Evolutionary conservation across 2,888 invertebrate genomes (phyloP).

Genomic region (Phaedon cochleariae): DNA sequence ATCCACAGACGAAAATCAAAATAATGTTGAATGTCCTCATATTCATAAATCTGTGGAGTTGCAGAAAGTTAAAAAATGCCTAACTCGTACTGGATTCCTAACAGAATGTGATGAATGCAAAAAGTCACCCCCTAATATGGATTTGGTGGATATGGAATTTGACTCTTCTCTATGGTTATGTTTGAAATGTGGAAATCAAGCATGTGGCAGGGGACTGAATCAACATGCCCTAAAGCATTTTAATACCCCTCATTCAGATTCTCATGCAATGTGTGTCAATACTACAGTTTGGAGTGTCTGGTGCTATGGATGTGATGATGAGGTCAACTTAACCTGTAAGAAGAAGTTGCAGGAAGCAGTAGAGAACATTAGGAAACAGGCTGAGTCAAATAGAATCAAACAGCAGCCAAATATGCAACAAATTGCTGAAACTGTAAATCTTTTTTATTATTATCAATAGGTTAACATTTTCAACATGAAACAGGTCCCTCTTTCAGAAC

Average conservation of each 20-base stretch:
- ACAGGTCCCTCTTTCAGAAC: too few relatives aligned
- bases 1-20: slow-evolving; percentile 73
- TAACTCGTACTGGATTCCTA: slow-evolving; percentile 62
- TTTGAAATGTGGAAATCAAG: slow-evolving; percentile 80
- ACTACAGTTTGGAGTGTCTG: slow-evolving; percentile 77
- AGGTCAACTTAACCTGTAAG: slow-evolving; percentile 68
- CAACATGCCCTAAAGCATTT: slow-evolving; percentile 80
- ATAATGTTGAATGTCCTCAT: slow-evolving; percentile 73
- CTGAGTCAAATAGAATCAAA: slow-evolving; percentile 44
- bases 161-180: slow-evolving; percentile 78
- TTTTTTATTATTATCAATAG: not conserved
- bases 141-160: slow-evolving; percentile 58
- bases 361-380: slow-evolving; percentile 74
- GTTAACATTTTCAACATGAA: too few relatives aligned
- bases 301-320: slow-evolving; percentile 82
- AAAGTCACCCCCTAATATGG: slow-evolving; percentile 41
- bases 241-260: slow-evolving; percentile 78
- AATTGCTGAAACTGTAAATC: slow-evolving; percentile 40
- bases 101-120: slow-evolving; percentile 65
- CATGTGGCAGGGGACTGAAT: slow-evolving; percentile 75
- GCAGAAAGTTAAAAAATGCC: slow-evolving; percentile 65
- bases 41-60: slow-evolving; percentile 75
- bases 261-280: slow-evolving; percentile 77
- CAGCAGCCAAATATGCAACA: slow-evolving; percentile 35
- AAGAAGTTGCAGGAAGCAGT: slow-evolving; percentile 77